Base-by-base conservation (phyloP, 2,888 invertebrate genomes). In the Macrosiphum euphorbiae region DNA sequence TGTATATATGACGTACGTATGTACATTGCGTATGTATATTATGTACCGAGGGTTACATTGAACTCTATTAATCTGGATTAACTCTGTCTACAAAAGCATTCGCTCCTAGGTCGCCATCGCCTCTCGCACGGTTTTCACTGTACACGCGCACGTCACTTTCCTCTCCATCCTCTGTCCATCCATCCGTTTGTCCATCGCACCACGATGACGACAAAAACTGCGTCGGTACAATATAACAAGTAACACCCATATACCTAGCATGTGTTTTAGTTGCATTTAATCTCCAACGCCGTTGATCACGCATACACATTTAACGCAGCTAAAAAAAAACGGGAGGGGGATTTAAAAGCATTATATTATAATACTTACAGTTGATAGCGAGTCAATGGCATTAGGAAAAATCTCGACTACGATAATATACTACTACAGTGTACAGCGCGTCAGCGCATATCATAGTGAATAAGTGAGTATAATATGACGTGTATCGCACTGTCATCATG, bases 21-120 rank as follows among this genome's bases (percentile, higher is more conserved):
- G 26, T 55, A 55, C 41, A 85, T 52, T 41, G 41, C 58, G 35
- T 28, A 26, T 85, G n/a, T 55, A n/a, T 84, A 35, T 55, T 52
- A 28, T 55, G 41, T 55, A 44, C 58, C 41, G 88, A 55, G 94
- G 61, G 86, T 86, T 41, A 86, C 90, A n/a, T 90, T 90, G 90
- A 94, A 94, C 90, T 90, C 94, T 90, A 94, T 94, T 94, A 94
- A 94, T 94, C 94, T 52, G 90, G 90, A 94, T 94, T 90, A 94
- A 94, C 90, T 86, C 61, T 86, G 94, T 94, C 94, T 90, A 84
- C 94, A 90, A 94, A 90, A 86, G 90, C 90, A 44, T 91, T 92
- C 47, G 10, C 61, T 35, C 58, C 10, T 28, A 28, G 35, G 26
- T 50, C 55, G 35, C 85, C 86, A 35, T 3, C 28, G 11, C 78